Base-by-base conservation (phyloP, 1,140 invertebrate species). In the Nautilus pompilius region DNA sequence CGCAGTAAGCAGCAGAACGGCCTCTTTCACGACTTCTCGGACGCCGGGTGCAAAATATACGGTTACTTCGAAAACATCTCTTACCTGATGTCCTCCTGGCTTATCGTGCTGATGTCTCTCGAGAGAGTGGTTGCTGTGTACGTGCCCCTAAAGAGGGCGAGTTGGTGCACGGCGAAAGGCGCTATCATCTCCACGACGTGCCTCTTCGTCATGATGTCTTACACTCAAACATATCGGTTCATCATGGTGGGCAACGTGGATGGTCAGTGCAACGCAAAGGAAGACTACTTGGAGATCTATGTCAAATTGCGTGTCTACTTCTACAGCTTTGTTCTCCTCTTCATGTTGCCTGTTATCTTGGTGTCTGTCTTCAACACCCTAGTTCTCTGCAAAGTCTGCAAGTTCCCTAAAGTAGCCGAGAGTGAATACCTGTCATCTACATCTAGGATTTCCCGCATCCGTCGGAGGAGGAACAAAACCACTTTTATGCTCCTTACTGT, bases 401-500 rank as follows among this genome's bases (percentile, higher is more conserved):
- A 20, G 3, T 22, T 46, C 4, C 45, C 45, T 46, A 17, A 46
- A 13, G 17, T 46, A 22, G 24, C 24, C 13, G 45, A 46, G 45
- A 46, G 45, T 13, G 45, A 46, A 13, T 22, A 46, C 51, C 51
- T 54, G 10, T 17, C 17, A 4, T 24, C 57, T 22, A 17, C 57
- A 4, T 22, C 33, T 8, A 22, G 36, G n/a, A 20, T 45, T 20
- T 36, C 32, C 3, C 57, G 36, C 57, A 41, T 24, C 13, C 20
- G 54, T 2, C 53, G 54, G 5, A 66, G 70, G 26, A 68, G 70
- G 29, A 67, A 73, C 49, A 77, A 75, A 46, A 78, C 77, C 2
- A 78, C 79, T 2, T 69, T 69, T 22, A 78, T 80, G 75, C 65
- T 80, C 8, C 59, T 79, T 8, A 62, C 68, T 17, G 74, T 80